Base-by-base conservation (phyloP, 2,113 vertebrate genomes). In the Antechinus flavipes region DNA sequence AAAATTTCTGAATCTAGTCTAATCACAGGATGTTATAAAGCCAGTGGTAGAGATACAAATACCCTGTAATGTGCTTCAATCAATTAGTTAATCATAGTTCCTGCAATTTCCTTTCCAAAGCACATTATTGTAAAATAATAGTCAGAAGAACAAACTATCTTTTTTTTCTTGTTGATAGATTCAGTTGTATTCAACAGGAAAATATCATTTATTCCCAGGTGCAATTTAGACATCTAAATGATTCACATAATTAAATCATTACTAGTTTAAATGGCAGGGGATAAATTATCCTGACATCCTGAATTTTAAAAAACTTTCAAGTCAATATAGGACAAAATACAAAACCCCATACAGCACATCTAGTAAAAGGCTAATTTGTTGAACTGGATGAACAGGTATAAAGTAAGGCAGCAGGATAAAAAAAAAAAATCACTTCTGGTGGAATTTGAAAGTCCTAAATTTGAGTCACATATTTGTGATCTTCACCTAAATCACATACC, bases 1-100 rank as follows among this genome's bases (percentile, higher is more conserved):
- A 93, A 95, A 98, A 92, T 11, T 68, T 22, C 93, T 92, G 58
- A 11, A 50, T 96, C 35, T 61, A 76, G 50, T 96, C 97, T 93
- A 96, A 94, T 90, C 95, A 61, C 27, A 91, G 54, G 8, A 0
- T 92, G 4, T 54, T 61, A n/a, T 22, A 16, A 46, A 2, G 54
- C 50, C 68, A 56, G 35, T 35, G 2, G 46, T 0, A 47, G 3
- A 16, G 5, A 94, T 42, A 68, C 49, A 91, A 54, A 95, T 35
- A 53, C 0, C 2, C 35, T 54, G 93, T 68, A 54, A 7, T 8
- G 47, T 90, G 90, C 8, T 94, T 96, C 22, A 52, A 5, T 95
- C 93, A 92, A 98, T 91, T 95, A 84, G 90, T 95, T 90, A 90
- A 56, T 92, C 27, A 46, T 90, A 54, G 25, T 16, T 91, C 0